Percentiles rank a stretch among this genome's conserved stretches.
Conservation (phyloP, 2,888 invertebrate species). For the Machimus atricapillus region DNA sequence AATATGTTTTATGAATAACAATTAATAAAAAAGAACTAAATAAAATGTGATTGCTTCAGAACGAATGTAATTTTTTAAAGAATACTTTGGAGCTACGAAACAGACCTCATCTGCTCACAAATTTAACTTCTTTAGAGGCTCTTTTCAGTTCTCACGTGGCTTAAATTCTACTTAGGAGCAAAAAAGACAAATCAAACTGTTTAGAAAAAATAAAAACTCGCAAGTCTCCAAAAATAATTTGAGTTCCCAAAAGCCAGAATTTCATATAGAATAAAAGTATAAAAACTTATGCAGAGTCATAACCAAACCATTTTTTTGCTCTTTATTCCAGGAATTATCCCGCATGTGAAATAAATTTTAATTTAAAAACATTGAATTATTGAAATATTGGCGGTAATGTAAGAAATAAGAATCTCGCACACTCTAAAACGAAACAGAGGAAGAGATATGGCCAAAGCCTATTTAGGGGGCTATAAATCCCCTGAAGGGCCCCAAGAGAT, state of each 20-base stretch:
- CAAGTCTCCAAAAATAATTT: no score
- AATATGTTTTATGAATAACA: no score
- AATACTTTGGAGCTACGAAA: no score
- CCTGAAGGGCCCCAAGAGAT: not conserved
- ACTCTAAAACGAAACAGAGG: not conserved
- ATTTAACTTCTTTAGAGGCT: no score
- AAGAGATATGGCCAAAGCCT: conserved; percentile 7
- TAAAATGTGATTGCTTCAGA: no score
- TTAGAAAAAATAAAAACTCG: no score
- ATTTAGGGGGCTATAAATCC: conserved; percentile 19
- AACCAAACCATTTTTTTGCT: not conserved
- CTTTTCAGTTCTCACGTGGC: no score
- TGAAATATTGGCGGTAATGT: not conserved
- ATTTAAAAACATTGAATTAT: not conserved
- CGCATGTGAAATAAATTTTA: not conserved
- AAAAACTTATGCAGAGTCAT: not conserved
- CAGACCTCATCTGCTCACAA: no score
- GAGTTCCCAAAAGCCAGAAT: not conserved
- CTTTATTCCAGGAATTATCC: not conserved
- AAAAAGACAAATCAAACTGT: no score
- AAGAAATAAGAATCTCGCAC: not conserved
- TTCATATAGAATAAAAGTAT: not conserved
- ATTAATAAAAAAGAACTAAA: no score
- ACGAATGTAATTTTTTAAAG: no score
- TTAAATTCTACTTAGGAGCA: no score